phyloP scores from a whole-genome alignment of 2,797 vertebrate species.

The Pangasius djambal region DNA sequence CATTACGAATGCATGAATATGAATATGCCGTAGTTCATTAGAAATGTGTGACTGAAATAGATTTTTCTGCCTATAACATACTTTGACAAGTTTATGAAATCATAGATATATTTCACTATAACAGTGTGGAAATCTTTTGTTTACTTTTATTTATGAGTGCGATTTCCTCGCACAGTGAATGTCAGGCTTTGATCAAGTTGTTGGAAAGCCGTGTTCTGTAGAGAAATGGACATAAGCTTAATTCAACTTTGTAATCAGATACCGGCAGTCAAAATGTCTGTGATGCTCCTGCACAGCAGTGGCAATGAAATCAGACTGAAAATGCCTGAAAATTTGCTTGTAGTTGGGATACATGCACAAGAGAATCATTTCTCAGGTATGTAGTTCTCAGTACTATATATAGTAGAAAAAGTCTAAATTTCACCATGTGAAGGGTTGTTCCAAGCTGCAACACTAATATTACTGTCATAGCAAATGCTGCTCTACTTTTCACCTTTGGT shows the following conservation, averaged over 20 bases:
- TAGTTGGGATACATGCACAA: neutral
- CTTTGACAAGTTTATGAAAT: neutral
- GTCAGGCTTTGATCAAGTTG: neutral
- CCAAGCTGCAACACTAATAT: neutral
- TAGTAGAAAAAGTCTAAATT: neutral
- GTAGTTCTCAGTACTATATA: neutral
- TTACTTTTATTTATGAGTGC: neutral
- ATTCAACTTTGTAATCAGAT: neutral
- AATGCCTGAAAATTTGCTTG: neutral
- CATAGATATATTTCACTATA: neutral
- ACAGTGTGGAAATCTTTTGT: neutral
- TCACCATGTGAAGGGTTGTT: neutral
- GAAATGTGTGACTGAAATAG: neutral
- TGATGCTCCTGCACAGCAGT: neutral
- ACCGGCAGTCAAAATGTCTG: neutral
- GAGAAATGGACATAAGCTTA: neutral
- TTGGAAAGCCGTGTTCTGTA: neutral
- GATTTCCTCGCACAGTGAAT: neutral
- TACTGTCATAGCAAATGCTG: neutral
- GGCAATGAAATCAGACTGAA: neutral
- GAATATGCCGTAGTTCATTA: neutral
- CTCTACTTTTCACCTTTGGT: neutral
- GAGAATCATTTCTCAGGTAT: neutral
- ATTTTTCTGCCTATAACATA: neutral
- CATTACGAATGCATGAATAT: neutral